Conservation (phyloP, 2,797 vertebrate species). For the Prionace glauca region DNA sequence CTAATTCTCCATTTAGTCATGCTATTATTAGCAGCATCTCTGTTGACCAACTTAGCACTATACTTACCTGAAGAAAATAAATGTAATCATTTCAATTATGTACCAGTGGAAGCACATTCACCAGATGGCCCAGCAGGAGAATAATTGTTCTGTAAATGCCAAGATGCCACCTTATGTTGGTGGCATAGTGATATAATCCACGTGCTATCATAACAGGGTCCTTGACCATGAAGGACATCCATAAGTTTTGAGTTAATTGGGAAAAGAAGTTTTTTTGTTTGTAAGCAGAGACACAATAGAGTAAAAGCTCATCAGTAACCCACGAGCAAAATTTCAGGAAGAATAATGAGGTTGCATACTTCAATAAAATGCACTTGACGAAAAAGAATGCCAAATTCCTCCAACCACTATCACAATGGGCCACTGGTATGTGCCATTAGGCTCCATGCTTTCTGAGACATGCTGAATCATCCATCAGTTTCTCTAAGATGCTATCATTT, state of each 20-base stretch:
- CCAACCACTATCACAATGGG: too few species aligned
- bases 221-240: neutral
- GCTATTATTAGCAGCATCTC: neutral
- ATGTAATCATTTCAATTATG: neutral
- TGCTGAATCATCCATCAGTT: neutral
- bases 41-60: neutral
- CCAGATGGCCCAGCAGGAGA: neutral
- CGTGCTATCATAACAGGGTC: neutral
- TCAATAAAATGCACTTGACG: neutral
- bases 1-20: neutral
- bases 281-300: neutral
- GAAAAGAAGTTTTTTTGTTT: neutral
- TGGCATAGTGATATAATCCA: neutral
- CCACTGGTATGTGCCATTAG: too few species aligned
- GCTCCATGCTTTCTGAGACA: neutral
- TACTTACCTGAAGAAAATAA: neutral
- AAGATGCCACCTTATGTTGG: neutral
- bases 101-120: neutral
- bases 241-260: neutral
- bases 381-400: neutral
- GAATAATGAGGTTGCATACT: neutral
- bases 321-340: neutral
- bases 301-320: neutral
- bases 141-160: slow-evolving; percentile 2
- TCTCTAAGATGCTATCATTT: neutral